A percentile compares a stretch with the other conserved stretches of the same genome.
phyloP scores from a whole-genome alignment of 2,888 invertebrate species.

The Chrysolina oricalcia region DNA sequence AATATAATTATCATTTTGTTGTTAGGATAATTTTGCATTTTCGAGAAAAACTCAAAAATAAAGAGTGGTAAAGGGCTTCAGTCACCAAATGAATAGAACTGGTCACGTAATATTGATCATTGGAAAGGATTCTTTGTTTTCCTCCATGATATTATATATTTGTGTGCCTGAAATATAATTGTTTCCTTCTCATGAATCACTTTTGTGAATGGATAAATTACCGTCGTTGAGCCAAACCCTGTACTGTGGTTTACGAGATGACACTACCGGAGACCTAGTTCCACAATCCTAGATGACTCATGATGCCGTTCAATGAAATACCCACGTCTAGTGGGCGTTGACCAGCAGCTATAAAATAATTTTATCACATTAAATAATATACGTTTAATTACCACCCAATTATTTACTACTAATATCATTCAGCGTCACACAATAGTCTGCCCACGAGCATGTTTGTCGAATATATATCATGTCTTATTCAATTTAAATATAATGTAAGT shows the following conservation, averaged over 20 bases:
- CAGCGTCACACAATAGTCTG: conserved; percentile 48
- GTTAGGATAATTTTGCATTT: too few relatives aligned
- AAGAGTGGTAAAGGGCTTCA: too few relatives aligned
- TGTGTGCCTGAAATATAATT: too few relatives aligned
- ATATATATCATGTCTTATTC: conserved; percentile 68
- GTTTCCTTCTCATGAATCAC: neutral
- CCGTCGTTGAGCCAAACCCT: conserved; percentile 9
- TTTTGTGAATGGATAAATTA: conserved; percentile 2
- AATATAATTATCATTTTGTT: too few relatives aligned
- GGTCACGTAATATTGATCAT: too few relatives aligned
- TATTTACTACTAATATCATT: conserved; percentile 57
- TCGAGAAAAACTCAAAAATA: too few relatives aligned
- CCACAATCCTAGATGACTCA: conserved; percentile 28
- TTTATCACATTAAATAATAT: conserved; percentile 42
- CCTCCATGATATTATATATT: too few relatives aligned
- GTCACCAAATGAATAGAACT: too few relatives aligned
- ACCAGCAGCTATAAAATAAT: conserved; percentile 36
- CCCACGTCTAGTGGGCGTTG: conserved; percentile 27
- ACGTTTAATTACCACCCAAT: conserved; percentile 48
- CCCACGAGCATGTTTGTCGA: conserved; percentile 52
- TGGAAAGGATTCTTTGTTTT: too few relatives aligned
- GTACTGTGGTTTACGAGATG: conserved; percentile 13
- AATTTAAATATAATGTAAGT: conserved; percentile 70
- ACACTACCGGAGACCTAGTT: conserved; percentile 25
- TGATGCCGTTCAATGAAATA: conserved; percentile 20